Evolutionary conservation across 2,888 invertebrate species (phyloP).

Genomic region (Rhagonycha lutea): DNA sequence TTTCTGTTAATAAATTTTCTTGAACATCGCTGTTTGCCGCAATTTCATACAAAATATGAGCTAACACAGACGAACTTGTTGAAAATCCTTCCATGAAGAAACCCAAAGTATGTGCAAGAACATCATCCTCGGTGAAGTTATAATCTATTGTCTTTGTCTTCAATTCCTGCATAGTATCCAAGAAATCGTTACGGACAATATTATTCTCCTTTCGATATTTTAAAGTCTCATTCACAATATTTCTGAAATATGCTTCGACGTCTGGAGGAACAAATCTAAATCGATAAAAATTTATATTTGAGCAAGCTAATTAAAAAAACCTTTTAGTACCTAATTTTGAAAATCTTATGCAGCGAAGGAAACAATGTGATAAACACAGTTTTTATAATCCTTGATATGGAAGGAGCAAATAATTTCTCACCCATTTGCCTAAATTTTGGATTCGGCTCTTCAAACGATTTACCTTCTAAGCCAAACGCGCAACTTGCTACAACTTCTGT

Average conservation of each 20-base stretch:
- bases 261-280: slow-evolving; percentile 36
- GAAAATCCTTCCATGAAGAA: slow-evolving; percentile 58
- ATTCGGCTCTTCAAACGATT: slow-evolving; percentile 44
- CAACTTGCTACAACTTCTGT: slow-evolving; percentile 54
- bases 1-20: slow-evolving; percentile 51
- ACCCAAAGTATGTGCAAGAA: slow-evolving; percentile 51
- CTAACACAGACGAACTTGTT: slow-evolving; percentile 54
- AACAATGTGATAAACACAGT: slow-evolving; percentile 36
- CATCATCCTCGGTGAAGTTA: slow-evolving; percentile 39
- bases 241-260: slow-evolving; percentile 45
- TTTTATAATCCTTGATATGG: slow-evolving; percentile 32
- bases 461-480: slow-evolving; percentile 53
- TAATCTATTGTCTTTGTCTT: slow-evolving; percentile 31
- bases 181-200: slow-evolving; percentile 52
- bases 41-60: slow-evolving; percentile 51
- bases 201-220: slow-evolving; percentile 50
- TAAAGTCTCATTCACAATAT: slow-evolving; percentile 47
- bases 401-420: slow-evolving; percentile 43
- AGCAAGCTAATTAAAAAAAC: not conserved
- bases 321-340: slow-evolving; percentile 31
- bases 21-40: slow-evolving; percentile 53
- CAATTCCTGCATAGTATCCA: slow-evolving; percentile 51
- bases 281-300: not conserved
- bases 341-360: slow-evolving; percentile 39
- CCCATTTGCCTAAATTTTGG: slow-evolving; percentile 44